Conservation (phyloP, 2,888 invertebrate species). For the Masnerella sp. region DNA sequence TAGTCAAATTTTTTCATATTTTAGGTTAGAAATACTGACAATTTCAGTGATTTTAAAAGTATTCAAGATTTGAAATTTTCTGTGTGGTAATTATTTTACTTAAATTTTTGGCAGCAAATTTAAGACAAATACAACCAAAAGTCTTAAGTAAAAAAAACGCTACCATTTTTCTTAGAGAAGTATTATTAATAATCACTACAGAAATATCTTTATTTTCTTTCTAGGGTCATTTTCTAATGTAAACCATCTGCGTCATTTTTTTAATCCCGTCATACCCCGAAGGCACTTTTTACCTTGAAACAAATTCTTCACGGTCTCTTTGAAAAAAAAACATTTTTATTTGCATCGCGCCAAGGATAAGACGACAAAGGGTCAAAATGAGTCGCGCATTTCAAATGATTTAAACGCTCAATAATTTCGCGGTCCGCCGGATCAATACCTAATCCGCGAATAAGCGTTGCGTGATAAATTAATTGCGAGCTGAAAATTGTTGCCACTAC, state of each 20-base stretch:
- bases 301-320: conserved; percentile 45
- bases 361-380: conserved; percentile 16
- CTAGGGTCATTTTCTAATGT: conserved; percentile 33
- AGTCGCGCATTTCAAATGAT: conserved; percentile 28
- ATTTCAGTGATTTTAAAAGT: too few species aligned
- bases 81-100: too few species aligned
- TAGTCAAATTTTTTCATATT: too few species aligned
- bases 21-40: too few species aligned
- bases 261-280: conserved; percentile 38
- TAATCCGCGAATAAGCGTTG: background rate
- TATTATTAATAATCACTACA: conserved; percentile 40
- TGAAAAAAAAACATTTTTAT: conserved; percentile 48
- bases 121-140: too few species aligned
- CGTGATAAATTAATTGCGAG: conserved; percentile 11
- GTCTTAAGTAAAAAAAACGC: too few species aligned
- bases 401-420: conserved; percentile 22
- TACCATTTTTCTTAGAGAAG: too few species aligned
- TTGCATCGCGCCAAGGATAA: conserved; percentile 40
- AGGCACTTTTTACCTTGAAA: conserved; percentile 50
- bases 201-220: conserved; percentile 37
- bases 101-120: too few species aligned
- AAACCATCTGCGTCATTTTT: conserved; percentile 47
- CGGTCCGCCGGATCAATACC: background rate
- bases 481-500: conserved; percentile 7
- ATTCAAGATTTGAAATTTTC: too few species aligned